Evolutionary conservation across 2,888 invertebrate species (phyloP).

Genomic region (Himalopsyche tibetana): DNA sequence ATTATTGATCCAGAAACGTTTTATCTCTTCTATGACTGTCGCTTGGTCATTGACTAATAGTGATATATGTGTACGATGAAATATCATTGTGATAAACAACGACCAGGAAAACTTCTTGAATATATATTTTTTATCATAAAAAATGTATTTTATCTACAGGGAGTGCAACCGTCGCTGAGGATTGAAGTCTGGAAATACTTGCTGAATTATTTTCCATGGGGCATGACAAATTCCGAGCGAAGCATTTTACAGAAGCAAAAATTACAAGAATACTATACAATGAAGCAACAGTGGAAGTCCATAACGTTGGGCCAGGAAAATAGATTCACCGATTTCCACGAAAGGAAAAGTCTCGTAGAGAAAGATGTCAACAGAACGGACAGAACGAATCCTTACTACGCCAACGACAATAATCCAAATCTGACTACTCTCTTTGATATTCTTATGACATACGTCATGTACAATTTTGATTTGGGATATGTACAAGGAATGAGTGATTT

Average conservation of each 20-base stretch:
- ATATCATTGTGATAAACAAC: too few relatives aligned
- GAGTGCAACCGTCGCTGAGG: constrained; percentile 85
- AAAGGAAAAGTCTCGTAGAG: constrained; percentile 95
- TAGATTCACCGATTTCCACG: constrained; percentile 91
- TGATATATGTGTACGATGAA: too few relatives aligned
- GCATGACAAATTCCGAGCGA: constrained; percentile 84
- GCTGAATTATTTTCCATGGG: constrained; percentile 92
- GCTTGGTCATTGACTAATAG: too few relatives aligned
- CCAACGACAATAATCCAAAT: constrained; percentile 96
- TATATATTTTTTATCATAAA: neutral
- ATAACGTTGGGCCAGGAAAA: constrained; percentile 92
- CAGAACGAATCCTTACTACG: constrained; percentile 91
- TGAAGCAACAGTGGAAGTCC: constrained; percentile 98
- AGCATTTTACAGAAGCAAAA: constrained; percentile 82
- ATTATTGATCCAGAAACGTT: too few relatives aligned
- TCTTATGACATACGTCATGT: constrained; percentile 99
- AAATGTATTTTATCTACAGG: constrained; percentile 75
- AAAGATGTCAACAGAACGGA: constrained; percentile 99
- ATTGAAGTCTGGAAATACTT: constrained; percentile 96
- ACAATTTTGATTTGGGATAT: constrained; percentile 97
- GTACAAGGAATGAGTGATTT: constrained; percentile 99
- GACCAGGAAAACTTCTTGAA: too few relatives aligned
- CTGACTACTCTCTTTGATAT: constrained; percentile 91
- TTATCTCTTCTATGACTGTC: too few relatives aligned
- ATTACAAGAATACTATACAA: constrained; percentile 91